Percentiles rank a stretch among this genome's conserved stretches.
These are phyloP conservation scores for Bombus waltoni DNA, from an alignment of 1,140 invertebrate genomes.

Conservation along the genomic window DNA sequence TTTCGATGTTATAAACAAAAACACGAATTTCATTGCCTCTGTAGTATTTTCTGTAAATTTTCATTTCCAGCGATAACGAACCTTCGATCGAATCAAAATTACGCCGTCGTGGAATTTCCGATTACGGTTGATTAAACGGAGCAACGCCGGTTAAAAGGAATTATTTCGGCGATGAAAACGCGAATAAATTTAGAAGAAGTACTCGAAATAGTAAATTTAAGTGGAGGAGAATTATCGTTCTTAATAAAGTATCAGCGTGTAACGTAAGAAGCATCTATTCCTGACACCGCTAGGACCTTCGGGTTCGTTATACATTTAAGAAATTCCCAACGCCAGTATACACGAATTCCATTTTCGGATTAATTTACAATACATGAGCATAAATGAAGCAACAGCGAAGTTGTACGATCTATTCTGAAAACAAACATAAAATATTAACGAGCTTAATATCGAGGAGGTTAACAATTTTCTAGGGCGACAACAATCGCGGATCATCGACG, in stretches of 20 bases:
- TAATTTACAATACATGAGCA: neutral
- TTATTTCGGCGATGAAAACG: neutral
- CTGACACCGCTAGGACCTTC: neutral
- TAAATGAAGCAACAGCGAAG: neutral
- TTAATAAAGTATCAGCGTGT: neutral
- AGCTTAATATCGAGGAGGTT: neutral
- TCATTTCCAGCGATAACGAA: neutral
- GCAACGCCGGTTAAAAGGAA: neutral
- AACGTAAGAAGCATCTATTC: neutral
- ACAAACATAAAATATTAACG: neutral
- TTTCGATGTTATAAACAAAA: neutral
- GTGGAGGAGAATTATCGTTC: neutral
- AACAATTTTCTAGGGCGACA: too few species aligned
- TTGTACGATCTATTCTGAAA: neutral
- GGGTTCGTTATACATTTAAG: neutral
- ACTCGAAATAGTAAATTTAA: neutral
- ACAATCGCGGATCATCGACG: too few species aligned
- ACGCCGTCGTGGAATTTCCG: too few species aligned
- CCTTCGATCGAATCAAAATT: too few species aligned
- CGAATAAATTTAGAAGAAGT: too few species aligned
- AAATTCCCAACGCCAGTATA: neutral
- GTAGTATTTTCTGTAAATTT: neutral
- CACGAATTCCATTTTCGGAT: slow-evolving; percentile 12
- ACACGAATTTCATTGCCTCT: neutral
- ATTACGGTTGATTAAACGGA: too few species aligned